Evolutionary conservation across 1,140 invertebrate genomes (phyloP).

Genomic region (Oreohelix idahoensis): DNA sequence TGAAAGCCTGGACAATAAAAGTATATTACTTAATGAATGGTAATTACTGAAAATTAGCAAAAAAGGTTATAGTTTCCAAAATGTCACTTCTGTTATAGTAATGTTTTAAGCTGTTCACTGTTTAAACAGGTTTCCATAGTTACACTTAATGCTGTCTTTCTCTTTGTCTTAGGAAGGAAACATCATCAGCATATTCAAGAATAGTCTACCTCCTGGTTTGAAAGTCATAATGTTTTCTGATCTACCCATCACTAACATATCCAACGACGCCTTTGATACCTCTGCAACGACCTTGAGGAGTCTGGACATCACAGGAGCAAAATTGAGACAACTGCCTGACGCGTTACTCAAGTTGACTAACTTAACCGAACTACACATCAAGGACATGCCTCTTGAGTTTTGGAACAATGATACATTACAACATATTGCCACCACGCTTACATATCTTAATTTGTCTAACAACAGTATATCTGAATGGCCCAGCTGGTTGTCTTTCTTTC

Average conservation of each 20-base stretch:
- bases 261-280: not conserved
- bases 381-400: not conserved
- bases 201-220: not conserved
- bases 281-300: not conserved
- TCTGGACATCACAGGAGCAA: not conserved
- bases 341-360: not conserved
- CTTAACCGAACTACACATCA: not conserved
- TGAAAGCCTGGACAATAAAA: too few species aligned
- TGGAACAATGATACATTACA: not conserved
- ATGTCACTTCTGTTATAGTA: too few species aligned
- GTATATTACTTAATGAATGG: too few species aligned
- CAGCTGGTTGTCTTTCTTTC: not conserved
- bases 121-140: too few species aligned
- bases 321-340: not conserved
- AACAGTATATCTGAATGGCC: not conserved
- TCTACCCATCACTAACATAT: not conserved
- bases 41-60: too few species aligned
- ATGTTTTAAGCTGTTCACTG: too few species aligned
- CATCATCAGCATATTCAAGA: not conserved
- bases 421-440: not conserved
- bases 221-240: not conserved
- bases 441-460: not conserved
- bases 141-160: not conserved
- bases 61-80: too few species aligned
- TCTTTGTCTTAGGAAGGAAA: conserved; percentile 18